phyloP scores from a whole-genome alignment of 2,888 invertebrate genomes.

The Arctia plantaginis region DNA sequence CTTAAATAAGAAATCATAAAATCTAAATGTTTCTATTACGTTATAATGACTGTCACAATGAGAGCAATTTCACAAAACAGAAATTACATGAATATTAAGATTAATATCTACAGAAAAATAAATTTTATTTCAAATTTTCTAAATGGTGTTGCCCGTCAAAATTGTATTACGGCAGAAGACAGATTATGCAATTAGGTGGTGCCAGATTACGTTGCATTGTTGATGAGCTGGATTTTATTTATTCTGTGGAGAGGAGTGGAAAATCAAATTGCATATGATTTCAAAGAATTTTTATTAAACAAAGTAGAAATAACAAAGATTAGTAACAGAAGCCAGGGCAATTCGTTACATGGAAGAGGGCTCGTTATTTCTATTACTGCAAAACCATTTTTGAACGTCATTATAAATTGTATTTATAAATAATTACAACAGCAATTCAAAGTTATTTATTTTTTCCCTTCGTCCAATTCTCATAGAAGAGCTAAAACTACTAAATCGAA shows the following conservation, averaged over 20 bases:
- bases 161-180: background rate
- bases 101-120: background rate
- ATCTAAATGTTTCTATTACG: background rate
- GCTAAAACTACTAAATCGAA: no score
- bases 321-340: background rate
- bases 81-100: background rate
- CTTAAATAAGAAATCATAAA: background rate
- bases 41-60: background rate
- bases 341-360: background rate
- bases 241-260: background rate
- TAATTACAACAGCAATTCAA: no score
- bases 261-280: background rate
- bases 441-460: no score
- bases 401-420: background rate
- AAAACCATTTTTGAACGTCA: background rate
- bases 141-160: background rate
- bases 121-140: constrained; percentile 2
- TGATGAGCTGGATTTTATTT: constrained; percentile 18
- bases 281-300: background rate
- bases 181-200: constrained; percentile 26
- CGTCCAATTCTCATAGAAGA: no score
- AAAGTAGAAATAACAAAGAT: background rate
- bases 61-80: background rate
- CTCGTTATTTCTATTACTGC: background rate
- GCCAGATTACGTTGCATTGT: constrained; percentile 28